phyloP scores from a whole-genome alignment of 2,113 vertebrate species.

The Mirounga angustirostris region DNA sequence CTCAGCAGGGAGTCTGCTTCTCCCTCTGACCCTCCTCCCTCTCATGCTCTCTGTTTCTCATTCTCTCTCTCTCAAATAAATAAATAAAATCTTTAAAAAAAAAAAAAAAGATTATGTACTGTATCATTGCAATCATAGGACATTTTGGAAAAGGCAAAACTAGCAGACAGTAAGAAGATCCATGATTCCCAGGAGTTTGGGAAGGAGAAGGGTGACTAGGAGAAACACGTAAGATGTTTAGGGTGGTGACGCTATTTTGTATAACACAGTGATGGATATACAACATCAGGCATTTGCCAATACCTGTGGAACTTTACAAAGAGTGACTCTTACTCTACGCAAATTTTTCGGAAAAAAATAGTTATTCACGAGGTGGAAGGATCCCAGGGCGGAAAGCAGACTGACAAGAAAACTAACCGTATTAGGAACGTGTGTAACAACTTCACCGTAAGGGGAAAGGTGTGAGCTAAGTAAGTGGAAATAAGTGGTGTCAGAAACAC shows the following conservation, averaged over 20 bases:
- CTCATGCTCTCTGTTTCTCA: too few relatives aligned
- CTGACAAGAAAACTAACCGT: not conserved
- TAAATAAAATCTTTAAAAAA: too few relatives aligned
- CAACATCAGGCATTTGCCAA: not conserved
- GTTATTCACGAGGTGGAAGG: not conserved
- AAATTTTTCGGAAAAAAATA: not conserved
- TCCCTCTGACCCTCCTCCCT: too few relatives aligned
- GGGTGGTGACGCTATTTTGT: not conserved
- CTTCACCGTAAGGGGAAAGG: not conserved
- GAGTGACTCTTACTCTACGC: not conserved
- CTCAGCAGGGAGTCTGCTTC: too few relatives aligned
- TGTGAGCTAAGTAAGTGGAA: not conserved
- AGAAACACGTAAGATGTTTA: not conserved
- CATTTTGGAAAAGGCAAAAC: not conserved
- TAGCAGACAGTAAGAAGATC: not conserved
- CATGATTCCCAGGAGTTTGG: not conserved
- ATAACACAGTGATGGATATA: not conserved
- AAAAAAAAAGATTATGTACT: not conserved
- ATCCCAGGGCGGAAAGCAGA: not conserved
- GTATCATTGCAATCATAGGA: not conserved
- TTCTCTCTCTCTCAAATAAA: too few relatives aligned
- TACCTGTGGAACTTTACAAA: not conserved
- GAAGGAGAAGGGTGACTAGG: not conserved
- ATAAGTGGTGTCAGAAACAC: not conserved
- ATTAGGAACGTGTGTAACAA: not conserved